These are phyloP conservation scores for Hemiprocne comata DNA, from an alignment of 2,113 vertebrate species.

Conservation along the genomic window DNA sequence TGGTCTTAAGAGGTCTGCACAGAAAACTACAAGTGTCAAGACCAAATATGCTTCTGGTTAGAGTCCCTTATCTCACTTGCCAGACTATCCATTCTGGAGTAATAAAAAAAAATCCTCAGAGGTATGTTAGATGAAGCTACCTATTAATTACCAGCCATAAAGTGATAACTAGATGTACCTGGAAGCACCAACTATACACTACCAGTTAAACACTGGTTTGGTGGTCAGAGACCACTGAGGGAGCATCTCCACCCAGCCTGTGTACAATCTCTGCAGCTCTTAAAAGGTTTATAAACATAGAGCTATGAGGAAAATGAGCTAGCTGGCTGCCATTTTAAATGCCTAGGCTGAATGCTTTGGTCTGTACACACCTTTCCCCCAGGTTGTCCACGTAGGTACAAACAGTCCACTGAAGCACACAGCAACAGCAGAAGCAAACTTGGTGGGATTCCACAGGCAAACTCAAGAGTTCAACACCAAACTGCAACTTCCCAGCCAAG, in stretches of 20 bases:
- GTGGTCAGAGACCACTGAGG: not conserved
- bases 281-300: not conserved
- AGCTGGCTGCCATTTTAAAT: not conserved
- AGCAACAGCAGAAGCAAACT: not conserved
- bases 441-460: fast-evolving
- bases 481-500: not conserved
- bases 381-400: not conserved
- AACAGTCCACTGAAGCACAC: not conserved
- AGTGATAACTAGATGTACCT: not conserved
- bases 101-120: not conserved
- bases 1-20: not conserved
- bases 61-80: not conserved
- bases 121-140: not conserved
- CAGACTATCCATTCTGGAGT: not conserved
- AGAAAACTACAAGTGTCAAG: not conserved
- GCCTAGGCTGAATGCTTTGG: not conserved
- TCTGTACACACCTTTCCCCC: fast-evolving
- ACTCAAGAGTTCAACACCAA: not conserved
- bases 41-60: not conserved
- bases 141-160: not conserved
- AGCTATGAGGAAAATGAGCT: not conserved
- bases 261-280: not conserved
- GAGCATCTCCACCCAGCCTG: not conserved
- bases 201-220: not conserved
- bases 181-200: not conserved